These are phyloP conservation scores for Octomys mimax DNA, from an alignment of 2,797 vertebrate species.

Conservation along the genomic window DNA sequence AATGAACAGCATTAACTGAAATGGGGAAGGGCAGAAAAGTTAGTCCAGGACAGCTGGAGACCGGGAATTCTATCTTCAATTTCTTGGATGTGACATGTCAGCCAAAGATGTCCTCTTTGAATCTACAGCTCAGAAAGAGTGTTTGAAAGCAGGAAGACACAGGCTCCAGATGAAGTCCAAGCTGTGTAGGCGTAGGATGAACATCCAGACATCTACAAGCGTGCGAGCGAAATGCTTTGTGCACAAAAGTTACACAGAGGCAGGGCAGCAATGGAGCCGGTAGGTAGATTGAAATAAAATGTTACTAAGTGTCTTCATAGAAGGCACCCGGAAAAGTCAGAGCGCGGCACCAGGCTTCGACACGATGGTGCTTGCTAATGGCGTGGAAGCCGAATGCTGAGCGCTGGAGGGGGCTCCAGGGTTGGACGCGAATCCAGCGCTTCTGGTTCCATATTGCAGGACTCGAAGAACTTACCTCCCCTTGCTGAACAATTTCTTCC, in stretches of 20 bases:
- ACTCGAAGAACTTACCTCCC: not conserved
- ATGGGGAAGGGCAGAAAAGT: not conserved
- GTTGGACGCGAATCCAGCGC: not conserved
- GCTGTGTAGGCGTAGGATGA: not conserved
- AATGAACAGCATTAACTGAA: not conserved
- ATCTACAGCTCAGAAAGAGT: not conserved
- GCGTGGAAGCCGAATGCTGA: not conserved
- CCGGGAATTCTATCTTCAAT: not conserved
- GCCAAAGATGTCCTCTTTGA: not conserved
- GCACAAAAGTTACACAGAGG: not conserved
- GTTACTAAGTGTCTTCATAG: not conserved
- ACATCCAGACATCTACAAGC: too few species aligned
- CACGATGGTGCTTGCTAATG: not conserved
- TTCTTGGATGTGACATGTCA: not conserved
- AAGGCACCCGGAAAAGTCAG: not conserved
- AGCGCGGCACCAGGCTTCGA: not conserved
- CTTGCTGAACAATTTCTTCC: not conserved
- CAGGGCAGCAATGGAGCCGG: not conserved
- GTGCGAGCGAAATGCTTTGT: not conserved
- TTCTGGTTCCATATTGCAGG: not conserved
- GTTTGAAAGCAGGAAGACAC: not conserved
- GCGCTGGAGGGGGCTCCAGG: not conserved
- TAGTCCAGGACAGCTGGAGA: not conserved
- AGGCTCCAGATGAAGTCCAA: not conserved
- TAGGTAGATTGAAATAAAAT: not conserved